Evolutionary conservation across 1,140 invertebrate genomes (phyloP), one percentile per base, ranked within the genome.

Genomic region (Pachyrhynchus sulphureomaculatus): DNA sequence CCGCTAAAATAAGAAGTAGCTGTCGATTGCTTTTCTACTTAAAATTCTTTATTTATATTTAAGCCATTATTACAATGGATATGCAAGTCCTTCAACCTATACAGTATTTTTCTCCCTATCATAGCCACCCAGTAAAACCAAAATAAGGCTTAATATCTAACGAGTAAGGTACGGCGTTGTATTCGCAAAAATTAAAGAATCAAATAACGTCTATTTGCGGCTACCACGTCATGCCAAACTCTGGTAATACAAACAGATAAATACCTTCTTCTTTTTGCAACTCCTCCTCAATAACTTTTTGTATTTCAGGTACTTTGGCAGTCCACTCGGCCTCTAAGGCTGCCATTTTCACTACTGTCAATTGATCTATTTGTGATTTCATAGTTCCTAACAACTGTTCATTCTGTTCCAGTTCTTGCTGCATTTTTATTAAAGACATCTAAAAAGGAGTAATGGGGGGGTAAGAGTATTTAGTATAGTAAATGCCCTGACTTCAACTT

Each of bases 271-370:
- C 59, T n/a, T 62, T 58, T 6, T 68, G 23, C 2, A 72, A 26
- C 39, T 69, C 54, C 33, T 67, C 53, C 21, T 56, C 33, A 32
- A 74, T 47, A 23, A 59, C 53, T 20, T 54, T 47, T 47, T 61
- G 64, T 4, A 72, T 24, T 10, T 64, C 48, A 0, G 68, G 51
- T 15, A 64, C 34, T 9, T 66, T 68, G 8, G 42, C 15, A 9
- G 49, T 18, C 74, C 74, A 76, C 29, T 68, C 39, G 3, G 49
- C 45, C 39, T 73, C 64, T 6, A 72, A 18, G 51, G 70, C 58
- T 41, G 68, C 36, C 4, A 63, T 15, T 29, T 66, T 64, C 3
- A 64, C 20, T 42, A 56, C 8, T 45, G 66, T 52, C 4, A 55
- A 26, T 17, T 65, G 58, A 21, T 65, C 36, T 15, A 72, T 48